These are phyloP conservation scores for Sesamia nonagrioides DNA, from an alignment of 1,140 invertebrate species.

Conservation along the genomic window DNA sequence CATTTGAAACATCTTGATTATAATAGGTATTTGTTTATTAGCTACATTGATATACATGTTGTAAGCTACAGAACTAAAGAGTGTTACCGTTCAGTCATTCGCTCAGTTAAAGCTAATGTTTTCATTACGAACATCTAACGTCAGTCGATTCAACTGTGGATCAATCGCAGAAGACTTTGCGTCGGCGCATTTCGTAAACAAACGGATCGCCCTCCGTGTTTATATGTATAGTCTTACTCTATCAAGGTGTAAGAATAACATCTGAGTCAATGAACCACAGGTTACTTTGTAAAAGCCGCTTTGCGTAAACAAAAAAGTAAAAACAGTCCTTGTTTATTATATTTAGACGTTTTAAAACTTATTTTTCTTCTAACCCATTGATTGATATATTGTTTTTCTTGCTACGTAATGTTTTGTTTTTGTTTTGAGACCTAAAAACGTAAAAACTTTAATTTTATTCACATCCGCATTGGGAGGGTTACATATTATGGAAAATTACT, in stretches of 20 bases:
- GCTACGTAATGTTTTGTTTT: conserved; percentile 13
- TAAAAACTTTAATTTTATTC: too few species aligned
- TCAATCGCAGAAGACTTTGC: conserved; percentile 52
- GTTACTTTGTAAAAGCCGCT: conserved; percentile 69
- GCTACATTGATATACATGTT: neutral
- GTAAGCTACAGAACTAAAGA: neutral
- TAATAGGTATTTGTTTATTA: too few species aligned
- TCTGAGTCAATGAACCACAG: conserved; percentile 76
- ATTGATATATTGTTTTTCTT: neutral
- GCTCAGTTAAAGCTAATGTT: neutral
- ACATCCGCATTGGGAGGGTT: too few species aligned
- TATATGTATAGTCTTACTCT: conserved; percentile 71
- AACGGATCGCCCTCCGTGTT: conserved; percentile 57
- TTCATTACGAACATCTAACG: conserved; percentile 11
- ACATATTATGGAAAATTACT: too few species aligned
- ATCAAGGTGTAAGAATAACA: conserved; percentile 83
- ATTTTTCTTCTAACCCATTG: conserved; percentile 4
- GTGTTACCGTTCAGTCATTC: conserved; percentile 12
- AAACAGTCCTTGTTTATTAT: conserved; percentile 58
- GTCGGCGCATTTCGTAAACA: conserved; percentile 57
- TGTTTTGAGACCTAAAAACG: neutral
- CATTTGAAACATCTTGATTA: too few species aligned
- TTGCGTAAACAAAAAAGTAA: conserved; percentile 61
- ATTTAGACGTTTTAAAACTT: conserved; percentile 21
- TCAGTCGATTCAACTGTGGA: conserved; percentile 32